These are phyloP conservation scores for Tribolium madens DNA, from an alignment of 1,140 invertebrate species.

Conservation along the genomic window DNA sequence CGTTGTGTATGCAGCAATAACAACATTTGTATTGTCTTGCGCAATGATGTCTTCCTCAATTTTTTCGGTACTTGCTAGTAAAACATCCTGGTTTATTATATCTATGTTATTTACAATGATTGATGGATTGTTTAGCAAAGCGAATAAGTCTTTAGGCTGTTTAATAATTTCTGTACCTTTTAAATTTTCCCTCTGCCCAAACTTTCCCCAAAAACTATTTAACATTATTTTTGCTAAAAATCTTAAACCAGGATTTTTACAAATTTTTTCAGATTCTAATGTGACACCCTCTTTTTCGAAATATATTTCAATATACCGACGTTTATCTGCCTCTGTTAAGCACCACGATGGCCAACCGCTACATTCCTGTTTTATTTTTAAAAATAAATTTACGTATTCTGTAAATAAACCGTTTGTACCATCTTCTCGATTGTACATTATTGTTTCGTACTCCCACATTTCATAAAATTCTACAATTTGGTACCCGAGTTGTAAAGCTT, in stretches of 20 bases:
- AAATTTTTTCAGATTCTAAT: conserved; percentile 21
- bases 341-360: conserved; percentile 8
- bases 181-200: conserved; percentile 31
- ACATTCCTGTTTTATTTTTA: not conserved
- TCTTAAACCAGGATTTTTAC: conserved; percentile 9
- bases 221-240: conserved; percentile 29
- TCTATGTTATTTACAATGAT: not conserved
- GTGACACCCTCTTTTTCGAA: conserved; percentile 8
- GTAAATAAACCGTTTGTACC: not conserved
- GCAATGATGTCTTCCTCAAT: conserved; percentile 12
- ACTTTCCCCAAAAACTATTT: conserved; percentile 35
- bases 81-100: not conserved
- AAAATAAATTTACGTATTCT: not conserved
- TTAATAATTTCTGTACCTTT: not conserved
- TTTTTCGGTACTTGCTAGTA: conserved; percentile 28
- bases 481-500: conserved; percentile 56
- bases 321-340: not conserved
- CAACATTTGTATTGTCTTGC: conserved; percentile 56
- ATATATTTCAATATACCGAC: conserved; percentile 9
- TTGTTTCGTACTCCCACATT: conserved; percentile 45
- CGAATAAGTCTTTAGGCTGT: conserved; percentile 12
- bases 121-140: conserved; percentile 14
- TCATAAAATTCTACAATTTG: conserved; percentile 44
- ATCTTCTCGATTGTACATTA: conserved; percentile 21
- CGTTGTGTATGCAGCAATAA: conserved; percentile 62